Evolutionary conservation across 2,797 vertebrate species (phyloP).

Genomic region (Distichodus sexfasciatus): DNA sequence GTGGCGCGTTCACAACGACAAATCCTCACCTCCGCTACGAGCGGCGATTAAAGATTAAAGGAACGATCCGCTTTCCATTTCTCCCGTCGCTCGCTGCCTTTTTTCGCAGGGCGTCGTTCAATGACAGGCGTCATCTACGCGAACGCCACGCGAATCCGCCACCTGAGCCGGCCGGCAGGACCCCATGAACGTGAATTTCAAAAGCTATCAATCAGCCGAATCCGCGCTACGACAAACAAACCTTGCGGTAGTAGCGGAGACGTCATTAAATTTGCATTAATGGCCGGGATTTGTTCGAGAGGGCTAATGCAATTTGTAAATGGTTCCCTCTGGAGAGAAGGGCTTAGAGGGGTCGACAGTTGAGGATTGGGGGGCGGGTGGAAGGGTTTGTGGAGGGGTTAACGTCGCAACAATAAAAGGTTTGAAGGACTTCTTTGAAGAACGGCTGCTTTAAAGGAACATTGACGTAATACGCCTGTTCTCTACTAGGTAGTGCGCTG

Average conservation of each 20-base stretch:
- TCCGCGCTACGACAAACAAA: slow-evolving; percentile 55
- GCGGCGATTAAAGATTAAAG: slow-evolving; percentile 61
- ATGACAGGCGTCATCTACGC: slow-evolving; percentile 63
- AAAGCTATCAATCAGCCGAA: slow-evolving; percentile 58
- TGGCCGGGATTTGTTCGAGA: slow-evolving; percentile 54
- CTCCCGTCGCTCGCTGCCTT: slow-evolving; percentile 52
- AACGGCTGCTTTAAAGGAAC: background rate
- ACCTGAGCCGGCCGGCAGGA: slow-evolving; percentile 49
- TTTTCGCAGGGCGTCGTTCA: slow-evolving; percentile 61
- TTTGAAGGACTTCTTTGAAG: slow-evolving; percentile 8
- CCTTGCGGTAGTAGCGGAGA: slow-evolving; percentile 20
- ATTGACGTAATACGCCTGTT: slow-evolving; percentile 1
- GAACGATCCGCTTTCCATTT: slow-evolving; percentile 59
- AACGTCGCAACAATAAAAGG: slow-evolving; percentile 20
- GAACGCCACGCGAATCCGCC: slow-evolving; percentile 43
- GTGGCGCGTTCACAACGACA: too few species aligned
- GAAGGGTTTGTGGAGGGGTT: slow-evolving; percentile 11
- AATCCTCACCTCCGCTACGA: slow-evolving; percentile 14
- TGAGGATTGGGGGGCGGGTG: slow-evolving; percentile 20
- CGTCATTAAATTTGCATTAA: slow-evolving; percentile 58
- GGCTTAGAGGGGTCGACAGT: slow-evolving; percentile 26
- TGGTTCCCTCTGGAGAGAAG: slow-evolving; percentile 34
- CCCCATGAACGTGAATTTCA: slow-evolving; percentile 57
- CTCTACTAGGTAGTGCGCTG: background rate
- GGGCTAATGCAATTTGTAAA: slow-evolving; percentile 50